Base-by-base conservation (phyloP, 2,888 invertebrate species). In the Ceramica pisi region DNA sequence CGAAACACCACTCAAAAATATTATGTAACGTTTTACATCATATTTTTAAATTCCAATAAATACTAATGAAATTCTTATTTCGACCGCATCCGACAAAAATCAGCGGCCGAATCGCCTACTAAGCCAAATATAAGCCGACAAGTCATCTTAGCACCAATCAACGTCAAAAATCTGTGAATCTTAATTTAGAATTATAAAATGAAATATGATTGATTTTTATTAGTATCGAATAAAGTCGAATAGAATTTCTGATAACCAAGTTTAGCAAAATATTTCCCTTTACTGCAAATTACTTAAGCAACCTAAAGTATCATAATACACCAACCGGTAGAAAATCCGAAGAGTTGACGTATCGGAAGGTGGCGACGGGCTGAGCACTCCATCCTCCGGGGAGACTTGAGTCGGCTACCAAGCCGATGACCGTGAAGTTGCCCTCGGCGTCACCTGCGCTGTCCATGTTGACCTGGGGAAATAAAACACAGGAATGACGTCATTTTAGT, bases 341-440 rank as follows among this genome's bases (percentile, higher is more conserved):
- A 26, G 93, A 91, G 83, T 96, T 96, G 61, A 96, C 94, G 85
- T 98, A 98, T 76, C 97, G 97, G 91, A 98, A 98, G 86, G 97
- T 97, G 0, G 98, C 98, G 1, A 98, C 98, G 0, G 98, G 98
- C 85, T 97, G 97, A 94, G 98, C 97, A 71, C 97, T 97, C 97
- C 97, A 97, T 23, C 97, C 96, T 0, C 97, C 93, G 0, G 96
- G 93, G 0, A 96, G 96, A 14, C 95, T 93, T 6, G 92, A 89
- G 84, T 98, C 97, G 59, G 97, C 97, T 77, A 98, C 96, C 63
- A 98, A 94, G 0, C 98, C 97, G 35, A 99, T 97, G 1, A 99
- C 98, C 0, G 98, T 98, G 93, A 98, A 99, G 93, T 99, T 99
- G 0, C 98, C 99, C 89, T 99, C 98, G 0, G 99, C 98, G 88